Percentiles rank a stretch among this genome's conserved stretches.
phyloP scores from a whole-genome alignment of 2,113 vertebrate species.

The Heterochromis multidens region DNA sequence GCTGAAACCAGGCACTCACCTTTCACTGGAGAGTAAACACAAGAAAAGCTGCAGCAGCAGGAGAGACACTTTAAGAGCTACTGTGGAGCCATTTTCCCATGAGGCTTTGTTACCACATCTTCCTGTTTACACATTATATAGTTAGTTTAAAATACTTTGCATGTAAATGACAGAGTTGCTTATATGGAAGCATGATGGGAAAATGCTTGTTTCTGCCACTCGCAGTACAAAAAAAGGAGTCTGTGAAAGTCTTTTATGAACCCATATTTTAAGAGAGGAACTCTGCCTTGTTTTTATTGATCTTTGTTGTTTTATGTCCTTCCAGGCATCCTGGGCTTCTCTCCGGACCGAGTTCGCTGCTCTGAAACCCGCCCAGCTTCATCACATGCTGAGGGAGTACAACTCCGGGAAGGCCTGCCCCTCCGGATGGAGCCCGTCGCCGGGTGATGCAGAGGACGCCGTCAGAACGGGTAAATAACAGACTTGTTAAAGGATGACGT shows the following conservation, averaged over 20 bases:
- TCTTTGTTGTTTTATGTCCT: neutral
- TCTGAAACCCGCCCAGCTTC: constrained; percentile 76
- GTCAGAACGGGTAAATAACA: constrained; percentile 66
- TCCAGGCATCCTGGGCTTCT: constrained; percentile 74
- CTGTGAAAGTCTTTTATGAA: neutral
- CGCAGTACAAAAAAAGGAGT: too few relatives aligned
- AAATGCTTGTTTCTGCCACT: too few relatives aligned
- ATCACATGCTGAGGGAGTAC: constrained; percentile 79
- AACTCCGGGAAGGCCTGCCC: constrained; percentile 57
- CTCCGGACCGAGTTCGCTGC: constrained; percentile 72
- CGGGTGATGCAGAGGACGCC: constrained; percentile 51
- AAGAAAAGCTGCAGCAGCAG: neutral
- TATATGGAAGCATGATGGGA: neutral
- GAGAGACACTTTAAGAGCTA: neutral
- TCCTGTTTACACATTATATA: neutral
- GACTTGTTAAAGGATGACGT: neutral
- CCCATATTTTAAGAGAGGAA: neutral
- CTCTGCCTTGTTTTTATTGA: neutral
- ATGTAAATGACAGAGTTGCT: constrained; percentile 39
- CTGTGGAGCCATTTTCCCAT: constrained; percentile 17
- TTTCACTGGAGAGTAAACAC: neutral
- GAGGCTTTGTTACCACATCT: constrained; percentile 10
- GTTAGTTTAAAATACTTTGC: constrained; percentile 1
- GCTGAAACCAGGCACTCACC: neutral
- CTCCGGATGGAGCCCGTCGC: constrained; percentile 63